These are phyloP conservation scores for Psittacula echo DNA, from an alignment of 2,797 vertebrate species.

Conservation along the genomic window DNA sequence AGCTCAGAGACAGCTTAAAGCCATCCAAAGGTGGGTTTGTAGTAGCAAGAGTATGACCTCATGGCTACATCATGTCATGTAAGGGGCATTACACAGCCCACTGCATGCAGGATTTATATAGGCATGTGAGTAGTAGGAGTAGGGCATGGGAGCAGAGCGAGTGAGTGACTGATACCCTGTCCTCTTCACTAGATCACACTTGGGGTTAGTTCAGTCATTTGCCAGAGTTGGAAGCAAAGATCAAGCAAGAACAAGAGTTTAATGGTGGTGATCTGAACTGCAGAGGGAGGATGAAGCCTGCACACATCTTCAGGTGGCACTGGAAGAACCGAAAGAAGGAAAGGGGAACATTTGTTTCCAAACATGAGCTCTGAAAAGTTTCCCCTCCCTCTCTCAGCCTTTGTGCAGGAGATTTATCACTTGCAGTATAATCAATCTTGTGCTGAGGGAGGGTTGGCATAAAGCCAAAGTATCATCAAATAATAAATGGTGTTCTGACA, in stretches of 20 bases:
- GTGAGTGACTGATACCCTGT: neutral
- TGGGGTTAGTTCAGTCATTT: neutral
- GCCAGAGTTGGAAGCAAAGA: neutral
- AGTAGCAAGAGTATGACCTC: neutral
- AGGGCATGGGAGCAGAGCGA: neutral
- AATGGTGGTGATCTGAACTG: neutral
- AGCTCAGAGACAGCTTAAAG: neutral
- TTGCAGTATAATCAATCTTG: neutral
- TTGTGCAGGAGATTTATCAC: neutral
- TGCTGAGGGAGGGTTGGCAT: neutral
- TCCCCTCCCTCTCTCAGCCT: neutral
- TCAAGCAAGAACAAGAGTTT: neutral
- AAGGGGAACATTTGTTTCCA: neutral
- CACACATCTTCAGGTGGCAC: neutral
- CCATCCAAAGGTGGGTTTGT: neutral
- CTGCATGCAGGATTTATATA: neutral
- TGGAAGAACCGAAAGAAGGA: neutral
- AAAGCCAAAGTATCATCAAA: neutral
- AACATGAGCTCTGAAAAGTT: neutral
- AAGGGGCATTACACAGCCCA: neutral
- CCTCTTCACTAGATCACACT: neutral
- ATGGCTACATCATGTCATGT: neutral
- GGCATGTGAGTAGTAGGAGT: neutral
- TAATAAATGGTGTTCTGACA: neutral
- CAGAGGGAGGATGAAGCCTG: neutral